Conservation (phyloP, 2,113 vertebrate species). For the Toxostoma redivivum region DNA sequence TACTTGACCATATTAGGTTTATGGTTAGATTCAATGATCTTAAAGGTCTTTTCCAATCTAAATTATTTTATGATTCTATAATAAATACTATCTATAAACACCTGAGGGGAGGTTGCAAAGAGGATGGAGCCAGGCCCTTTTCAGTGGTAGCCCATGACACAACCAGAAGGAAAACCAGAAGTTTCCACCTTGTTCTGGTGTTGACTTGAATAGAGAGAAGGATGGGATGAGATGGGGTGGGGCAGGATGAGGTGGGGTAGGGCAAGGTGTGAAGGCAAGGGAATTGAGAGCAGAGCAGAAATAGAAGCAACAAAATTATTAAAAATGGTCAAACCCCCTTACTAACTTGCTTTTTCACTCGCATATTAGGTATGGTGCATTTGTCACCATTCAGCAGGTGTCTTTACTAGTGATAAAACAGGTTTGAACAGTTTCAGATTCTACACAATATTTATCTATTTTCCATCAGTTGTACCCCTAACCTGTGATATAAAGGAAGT, state of each 20-base stretch:
- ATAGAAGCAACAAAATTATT: neutral
- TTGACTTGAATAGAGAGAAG: neutral
- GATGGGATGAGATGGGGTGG: fast-evolving
- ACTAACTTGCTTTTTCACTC: neutral
- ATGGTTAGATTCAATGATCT: neutral
- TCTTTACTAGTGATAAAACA: neutral
- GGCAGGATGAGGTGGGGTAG: too few species aligned
- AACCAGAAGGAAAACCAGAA: neutral
- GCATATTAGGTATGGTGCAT: neutral
- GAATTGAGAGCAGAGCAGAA: neutral
- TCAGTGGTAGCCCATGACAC: neutral
- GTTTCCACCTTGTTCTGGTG: neutral
- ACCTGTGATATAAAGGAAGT: neutral
- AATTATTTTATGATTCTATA: neutral
- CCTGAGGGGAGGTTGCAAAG: neutral
- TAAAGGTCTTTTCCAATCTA: neutral
- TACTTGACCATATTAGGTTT: neutral
- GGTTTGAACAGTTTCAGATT: neutral
- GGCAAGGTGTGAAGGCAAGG: neutral
- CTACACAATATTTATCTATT: fast-evolving
- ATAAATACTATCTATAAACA: neutral
- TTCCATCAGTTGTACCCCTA: neutral
- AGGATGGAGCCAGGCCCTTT: neutral
- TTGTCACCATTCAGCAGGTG: neutral
- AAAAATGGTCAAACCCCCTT: fast-evolving